Conservation (phyloP, 2,888 invertebrate species). For the Eucriotettix oculatus region DNA sequence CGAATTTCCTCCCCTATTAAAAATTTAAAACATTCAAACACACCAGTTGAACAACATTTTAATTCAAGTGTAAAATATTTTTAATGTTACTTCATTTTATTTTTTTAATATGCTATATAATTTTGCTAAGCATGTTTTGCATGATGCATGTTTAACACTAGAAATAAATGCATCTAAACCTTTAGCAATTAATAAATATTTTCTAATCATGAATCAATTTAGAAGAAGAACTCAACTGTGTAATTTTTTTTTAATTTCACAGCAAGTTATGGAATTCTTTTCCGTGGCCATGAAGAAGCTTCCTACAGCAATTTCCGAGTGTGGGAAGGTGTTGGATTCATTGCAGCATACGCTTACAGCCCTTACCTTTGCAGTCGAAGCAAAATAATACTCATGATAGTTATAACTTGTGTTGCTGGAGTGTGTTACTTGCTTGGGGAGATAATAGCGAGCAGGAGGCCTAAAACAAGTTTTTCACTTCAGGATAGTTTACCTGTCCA, state of each 20-base stretch:
- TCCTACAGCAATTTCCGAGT: slow-evolving; percentile 84
- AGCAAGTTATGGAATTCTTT: slow-evolving; percentile 74
- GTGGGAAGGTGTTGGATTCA: slow-evolving; percentile 84
- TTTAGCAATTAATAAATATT: no score
- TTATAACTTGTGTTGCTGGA: slow-evolving; percentile 52
- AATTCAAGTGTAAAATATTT: no score
- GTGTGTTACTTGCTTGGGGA: slow-evolving; percentile 36
- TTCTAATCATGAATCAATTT: not conserved
- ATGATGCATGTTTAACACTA: not conserved
- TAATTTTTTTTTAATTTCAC: slow-evolving; percentile 15
- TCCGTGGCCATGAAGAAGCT: slow-evolving; percentile 71
- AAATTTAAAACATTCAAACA: no score
- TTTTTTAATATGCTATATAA: no score
- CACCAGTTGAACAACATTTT: no score
- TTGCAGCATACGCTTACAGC: slow-evolving; percentile 66
- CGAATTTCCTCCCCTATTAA: no score
- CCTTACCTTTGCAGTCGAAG: slow-evolving; percentile 56
- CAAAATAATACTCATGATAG: slow-evolving; percentile 52
- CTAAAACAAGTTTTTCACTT: not conserved
- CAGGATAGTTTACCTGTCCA: not conserved
- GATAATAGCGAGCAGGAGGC: not conserved
- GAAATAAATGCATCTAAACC: not conserved
- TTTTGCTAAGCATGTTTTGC: no score
- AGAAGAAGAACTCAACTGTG: not conserved
- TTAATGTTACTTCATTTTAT: no score